These are phyloP conservation scores for Pollenia angustigena DNA, from an alignment of 2,888 invertebrate species.

Conservation along the genomic window DNA sequence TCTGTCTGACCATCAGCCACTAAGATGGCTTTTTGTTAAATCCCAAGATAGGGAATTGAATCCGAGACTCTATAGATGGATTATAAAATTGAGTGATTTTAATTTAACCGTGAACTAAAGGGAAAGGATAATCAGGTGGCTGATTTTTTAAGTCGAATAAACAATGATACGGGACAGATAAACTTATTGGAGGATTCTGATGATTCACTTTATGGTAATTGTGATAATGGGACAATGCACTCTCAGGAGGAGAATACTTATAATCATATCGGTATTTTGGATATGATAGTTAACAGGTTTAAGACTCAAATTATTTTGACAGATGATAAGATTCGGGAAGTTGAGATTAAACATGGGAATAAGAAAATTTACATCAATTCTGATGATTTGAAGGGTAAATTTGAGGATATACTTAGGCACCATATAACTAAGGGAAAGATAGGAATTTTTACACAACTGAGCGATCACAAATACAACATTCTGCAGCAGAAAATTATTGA, in stretches of 20 bases:
- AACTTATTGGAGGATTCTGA: constrained; percentile 15
- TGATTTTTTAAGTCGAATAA: constrained; percentile 25
- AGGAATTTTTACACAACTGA: constrained; percentile 62
- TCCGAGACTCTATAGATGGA: constrained; percentile 32
- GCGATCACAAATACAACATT: too few relatives aligned
- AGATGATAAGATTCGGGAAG: constrained; percentile 30
- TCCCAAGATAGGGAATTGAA: constrained; percentile 25
- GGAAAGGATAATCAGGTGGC: constrained; percentile 22
- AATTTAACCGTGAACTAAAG: constrained; percentile 31
- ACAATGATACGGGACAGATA: constrained; percentile 25
- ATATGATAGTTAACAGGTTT: constrained; percentile 46
- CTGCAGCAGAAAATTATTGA: constrained; percentile 65
- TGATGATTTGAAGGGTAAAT: constrained; percentile 44
- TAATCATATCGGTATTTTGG: constrained; percentile 40
- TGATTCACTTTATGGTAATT: constrained; percentile 32
- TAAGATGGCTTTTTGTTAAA: constrained; percentile 29
- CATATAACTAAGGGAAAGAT: constrained; percentile 53
- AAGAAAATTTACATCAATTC: constrained; percentile 51
- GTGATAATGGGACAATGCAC: constrained; percentile 9
- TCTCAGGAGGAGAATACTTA: constrained; percentile 37
- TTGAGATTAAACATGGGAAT: constrained; percentile 42
- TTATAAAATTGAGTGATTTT: constrained; percentile 23
- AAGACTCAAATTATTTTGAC: constrained; percentile 51
- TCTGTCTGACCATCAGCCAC: constrained; percentile 30
- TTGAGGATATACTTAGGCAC: constrained; percentile 47